Percentiles rank a stretch among this genome's conserved stretches.
Evolutionary conservation across 2,113 vertebrate genomes (phyloP).

Genomic region (Gallinago media): DNA sequence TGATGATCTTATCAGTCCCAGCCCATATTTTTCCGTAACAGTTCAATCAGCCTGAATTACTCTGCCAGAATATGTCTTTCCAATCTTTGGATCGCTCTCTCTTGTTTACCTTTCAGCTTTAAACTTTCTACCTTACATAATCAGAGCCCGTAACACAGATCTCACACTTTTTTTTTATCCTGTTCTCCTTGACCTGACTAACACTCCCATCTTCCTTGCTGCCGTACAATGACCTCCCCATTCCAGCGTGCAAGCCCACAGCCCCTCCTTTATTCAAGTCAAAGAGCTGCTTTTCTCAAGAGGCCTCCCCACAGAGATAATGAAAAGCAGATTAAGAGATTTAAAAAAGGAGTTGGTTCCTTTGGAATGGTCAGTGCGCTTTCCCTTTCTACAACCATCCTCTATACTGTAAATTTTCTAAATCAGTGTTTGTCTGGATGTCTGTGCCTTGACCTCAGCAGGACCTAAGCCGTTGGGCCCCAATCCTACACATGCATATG

Average conservation of each 20-base stretch:
- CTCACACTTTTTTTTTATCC: constrained; percentile 60
- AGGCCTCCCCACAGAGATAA: constrained; percentile 71
- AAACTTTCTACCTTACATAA: constrained; percentile 26
- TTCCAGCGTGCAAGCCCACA: constrained; percentile 29
- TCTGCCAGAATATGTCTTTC: not conserved
- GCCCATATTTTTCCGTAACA: not conserved
- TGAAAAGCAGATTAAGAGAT: constrained; percentile 74
- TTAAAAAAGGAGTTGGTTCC: constrained; percentile 51
- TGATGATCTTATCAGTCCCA: constrained; percentile 15
- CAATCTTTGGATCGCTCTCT: not conserved
- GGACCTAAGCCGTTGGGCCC: constrained; percentile 21
- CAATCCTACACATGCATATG: constrained; percentile 20
- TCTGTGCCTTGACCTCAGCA: constrained; percentile 43
- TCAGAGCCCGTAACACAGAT: constrained; percentile 11
- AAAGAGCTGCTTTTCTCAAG: constrained; percentile 70
- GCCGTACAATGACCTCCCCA: constrained; percentile 44
- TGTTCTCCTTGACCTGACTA: constrained; percentile 50
- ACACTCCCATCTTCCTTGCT: not conserved
- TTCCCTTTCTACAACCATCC: constrained; percentile 57
- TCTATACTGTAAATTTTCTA: constrained; percentile 65
- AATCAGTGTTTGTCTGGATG: constrained; percentile 39
- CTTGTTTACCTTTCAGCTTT: constrained; percentile 33
- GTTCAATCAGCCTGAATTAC: not conserved
- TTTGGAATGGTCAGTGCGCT: constrained; percentile 56
- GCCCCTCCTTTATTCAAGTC: constrained; percentile 68